phyloP scores from a whole-genome alignment of 2,113 vertebrate species.

The Phainopepla nitens region DNA sequence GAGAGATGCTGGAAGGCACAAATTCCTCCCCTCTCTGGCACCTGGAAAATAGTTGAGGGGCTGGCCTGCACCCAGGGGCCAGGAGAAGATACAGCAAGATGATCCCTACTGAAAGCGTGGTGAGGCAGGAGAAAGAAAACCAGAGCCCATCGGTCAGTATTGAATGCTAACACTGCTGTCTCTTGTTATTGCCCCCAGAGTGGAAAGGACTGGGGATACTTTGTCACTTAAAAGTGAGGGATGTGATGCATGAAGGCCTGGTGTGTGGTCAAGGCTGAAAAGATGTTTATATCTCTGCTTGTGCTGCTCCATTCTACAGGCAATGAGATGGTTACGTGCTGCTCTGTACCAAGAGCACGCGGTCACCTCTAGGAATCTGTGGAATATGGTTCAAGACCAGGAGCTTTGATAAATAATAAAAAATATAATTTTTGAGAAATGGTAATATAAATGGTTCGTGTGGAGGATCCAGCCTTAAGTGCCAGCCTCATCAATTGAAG shows the following conservation, averaged over 20 bases:
- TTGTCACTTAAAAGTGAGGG: not conserved
- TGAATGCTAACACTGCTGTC: not conserved
- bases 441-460: not conserved
- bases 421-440: not conserved
- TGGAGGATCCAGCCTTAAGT: not conserved
- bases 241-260: not conserved
- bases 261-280: not conserved
- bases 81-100: not conserved
- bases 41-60: not conserved
- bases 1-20: not conserved
- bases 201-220: not conserved
- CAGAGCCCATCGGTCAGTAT: not conserved
- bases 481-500: not conserved
- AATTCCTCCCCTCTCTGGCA: not conserved
- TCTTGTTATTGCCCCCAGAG: not conserved
- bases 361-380: not conserved
- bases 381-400: not conserved
- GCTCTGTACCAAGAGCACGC: not conserved
- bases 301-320: not conserved
- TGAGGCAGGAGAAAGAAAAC: not conserved
- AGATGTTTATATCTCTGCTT: not conserved
- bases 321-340: fast-evolving
- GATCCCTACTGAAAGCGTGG: not conserved
- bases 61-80: not conserved
- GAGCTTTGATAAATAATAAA: not conserved